Percentiles rank a stretch among this genome's conserved stretches.
phyloP scores from a whole-genome alignment of 2,113 vertebrate species.

The Crypturellus undulatus region DNA sequence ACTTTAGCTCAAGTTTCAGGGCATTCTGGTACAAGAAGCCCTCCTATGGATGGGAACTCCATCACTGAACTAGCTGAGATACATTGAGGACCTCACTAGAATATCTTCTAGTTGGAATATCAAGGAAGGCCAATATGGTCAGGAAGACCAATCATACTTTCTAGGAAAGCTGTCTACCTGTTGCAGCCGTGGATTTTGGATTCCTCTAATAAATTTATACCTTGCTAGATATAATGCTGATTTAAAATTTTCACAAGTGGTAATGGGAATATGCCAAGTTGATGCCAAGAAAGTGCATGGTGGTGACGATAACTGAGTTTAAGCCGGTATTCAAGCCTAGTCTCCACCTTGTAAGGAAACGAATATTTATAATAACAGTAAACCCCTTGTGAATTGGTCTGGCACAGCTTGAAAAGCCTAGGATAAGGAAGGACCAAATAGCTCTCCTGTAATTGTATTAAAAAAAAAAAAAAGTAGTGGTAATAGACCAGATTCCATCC shows the following conservation, averaged over 20 bases:
- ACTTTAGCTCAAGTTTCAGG: background rate
- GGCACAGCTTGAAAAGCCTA: background rate
- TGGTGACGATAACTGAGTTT: background rate
- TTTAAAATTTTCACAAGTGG: background rate
- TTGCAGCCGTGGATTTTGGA: background rate
- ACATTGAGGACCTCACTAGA: background rate
- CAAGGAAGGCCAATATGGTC: no score
- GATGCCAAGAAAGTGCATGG: background rate
- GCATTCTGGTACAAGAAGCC: background rate
- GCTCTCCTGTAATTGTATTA: background rate
- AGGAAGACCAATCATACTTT: background rate
- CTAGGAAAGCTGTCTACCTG: background rate
- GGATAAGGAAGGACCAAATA: background rate
- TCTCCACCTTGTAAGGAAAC: background rate
- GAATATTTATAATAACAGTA: background rate
- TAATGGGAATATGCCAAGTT: background rate
- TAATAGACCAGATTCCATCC: background rate
- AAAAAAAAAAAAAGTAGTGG: background rate
- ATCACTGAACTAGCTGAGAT: background rate
- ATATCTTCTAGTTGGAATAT: background rate
- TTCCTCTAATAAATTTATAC: background rate
- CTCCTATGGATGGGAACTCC: accelerated
- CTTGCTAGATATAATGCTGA: background rate
- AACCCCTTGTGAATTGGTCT: background rate
- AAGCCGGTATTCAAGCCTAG: background rate